These are phyloP conservation scores for Perithous albicinctus DNA, from an alignment of 2,888 invertebrate species.

Conservation along the genomic window DNA sequence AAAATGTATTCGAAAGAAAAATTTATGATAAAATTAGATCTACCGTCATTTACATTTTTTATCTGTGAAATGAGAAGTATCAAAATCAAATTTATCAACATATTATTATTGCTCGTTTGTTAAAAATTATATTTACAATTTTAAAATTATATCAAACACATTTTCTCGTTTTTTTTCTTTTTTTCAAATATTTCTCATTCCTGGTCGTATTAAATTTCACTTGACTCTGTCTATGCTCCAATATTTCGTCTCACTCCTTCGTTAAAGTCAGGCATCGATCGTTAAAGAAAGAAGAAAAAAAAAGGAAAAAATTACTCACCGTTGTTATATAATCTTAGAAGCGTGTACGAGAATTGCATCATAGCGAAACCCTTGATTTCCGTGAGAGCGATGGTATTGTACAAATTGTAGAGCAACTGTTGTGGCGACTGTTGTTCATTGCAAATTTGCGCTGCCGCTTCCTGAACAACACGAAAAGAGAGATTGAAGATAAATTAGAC, in stretches of 20 bases:
- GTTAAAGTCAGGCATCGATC: not conserved
- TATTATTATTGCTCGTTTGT: no score
- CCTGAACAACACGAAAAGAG: slow-evolving; percentile 85
- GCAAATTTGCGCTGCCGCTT: slow-evolving; percentile 89
- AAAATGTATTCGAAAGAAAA: no score
- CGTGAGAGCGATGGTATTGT: slow-evolving; percentile 92
- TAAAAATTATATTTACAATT: no score
- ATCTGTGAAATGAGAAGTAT: no score
- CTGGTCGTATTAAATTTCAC: no score
- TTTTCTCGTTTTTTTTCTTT: no score
- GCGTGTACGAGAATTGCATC: slow-evolving; percentile 96
- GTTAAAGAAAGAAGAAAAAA: no score
- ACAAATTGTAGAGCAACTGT: slow-evolving; percentile 92
- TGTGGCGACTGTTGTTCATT: slow-evolving; percentile 92
- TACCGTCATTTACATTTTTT: no score
- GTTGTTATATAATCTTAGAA: slow-evolving; percentile 91
- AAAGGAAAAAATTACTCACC: slow-evolving; percentile 87
- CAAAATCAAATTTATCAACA: no score
- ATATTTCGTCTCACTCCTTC: not conserved
- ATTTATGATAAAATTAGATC: no score
- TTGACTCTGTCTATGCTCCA: not conserved
- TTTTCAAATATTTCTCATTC: no score
- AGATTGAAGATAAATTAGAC: not conserved
- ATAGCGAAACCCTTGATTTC: slow-evolving; percentile 95
- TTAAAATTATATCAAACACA: no score